Conservation (phyloP, 2,113 vertebrate genomes). For the Pseudolaguvia tuberculata region DNA sequence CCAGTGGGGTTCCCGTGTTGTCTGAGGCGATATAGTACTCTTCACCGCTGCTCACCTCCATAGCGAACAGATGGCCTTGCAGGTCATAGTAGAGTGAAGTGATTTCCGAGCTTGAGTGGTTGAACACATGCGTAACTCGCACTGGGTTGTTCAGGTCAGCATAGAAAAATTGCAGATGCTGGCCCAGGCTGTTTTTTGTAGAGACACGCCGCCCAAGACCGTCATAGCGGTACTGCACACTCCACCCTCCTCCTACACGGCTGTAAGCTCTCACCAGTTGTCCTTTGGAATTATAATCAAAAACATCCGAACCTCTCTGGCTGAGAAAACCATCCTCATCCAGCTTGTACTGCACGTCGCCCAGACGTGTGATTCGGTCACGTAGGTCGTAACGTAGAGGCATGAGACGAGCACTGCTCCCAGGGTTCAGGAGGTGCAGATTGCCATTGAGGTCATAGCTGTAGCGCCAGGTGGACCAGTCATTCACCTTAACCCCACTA, state of each 20-base stretch:
- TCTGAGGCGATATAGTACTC: slow-evolving; percentile 96
- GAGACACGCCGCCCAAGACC: slow-evolving; percentile 92
- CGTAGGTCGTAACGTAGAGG: slow-evolving; percentile 92
- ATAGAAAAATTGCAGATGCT: slow-evolving; percentile 97
- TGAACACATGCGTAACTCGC: slow-evolving; percentile 93
- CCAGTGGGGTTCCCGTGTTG: slow-evolving; percentile 92
- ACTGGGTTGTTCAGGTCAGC: slow-evolving; percentile 92
- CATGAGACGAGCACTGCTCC: slow-evolving; percentile 88
- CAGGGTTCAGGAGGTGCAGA: slow-evolving; percentile 90
- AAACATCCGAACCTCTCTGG: slow-evolving; percentile 86
- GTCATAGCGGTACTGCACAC: slow-evolving; percentile 91
- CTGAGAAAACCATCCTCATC: slow-evolving; percentile 93
- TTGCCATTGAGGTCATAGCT: slow-evolving; percentile 97
- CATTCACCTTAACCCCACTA: slow-evolving; percentile 91
- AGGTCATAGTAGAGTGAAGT: slow-evolving; percentile 95
- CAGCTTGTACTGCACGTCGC: slow-evolving; percentile 90
- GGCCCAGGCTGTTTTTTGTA: slow-evolving; percentile 89
- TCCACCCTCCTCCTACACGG: slow-evolving; percentile 83
- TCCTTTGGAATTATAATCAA: slow-evolving; percentile 97
- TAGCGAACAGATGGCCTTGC: slow-evolving; percentile 96
- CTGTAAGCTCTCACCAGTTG: slow-evolving; percentile 91
- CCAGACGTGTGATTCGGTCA: slow-evolving; percentile 91
- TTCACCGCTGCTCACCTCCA: slow-evolving; percentile 98
- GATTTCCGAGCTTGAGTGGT: slow-evolving; percentile 97
- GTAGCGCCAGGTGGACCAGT: slow-evolving; percentile 97